phyloP scores from a whole-genome alignment of 2,113 vertebrate genomes.

The Argyrosomus japonicus region DNA sequence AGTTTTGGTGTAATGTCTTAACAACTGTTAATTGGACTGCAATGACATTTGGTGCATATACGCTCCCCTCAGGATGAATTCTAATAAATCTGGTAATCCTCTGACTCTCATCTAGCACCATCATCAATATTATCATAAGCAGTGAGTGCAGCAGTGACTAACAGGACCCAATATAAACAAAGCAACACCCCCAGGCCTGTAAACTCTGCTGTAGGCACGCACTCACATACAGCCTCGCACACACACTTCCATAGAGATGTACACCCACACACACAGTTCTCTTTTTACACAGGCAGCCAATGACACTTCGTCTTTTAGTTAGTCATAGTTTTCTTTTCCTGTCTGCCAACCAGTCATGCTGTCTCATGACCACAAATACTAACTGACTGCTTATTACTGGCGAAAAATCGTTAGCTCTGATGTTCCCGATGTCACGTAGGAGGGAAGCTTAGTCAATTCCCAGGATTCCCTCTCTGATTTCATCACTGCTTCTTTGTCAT shows the following conservation, averaged over 20 bases:
- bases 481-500: neutral
- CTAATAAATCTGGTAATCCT: neutral
- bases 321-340: slow-evolving; percentile 1
- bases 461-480: slow-evolving; percentile 33
- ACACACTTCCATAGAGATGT: neutral
- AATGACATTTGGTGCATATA: neutral
- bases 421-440: slow-evolving; percentile 2
- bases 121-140: too few relatives aligned
- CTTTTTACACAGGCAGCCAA: neutral
- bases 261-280: neutral
- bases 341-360: neutral
- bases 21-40: neutral
- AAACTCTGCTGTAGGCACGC: neutral
- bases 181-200: neutral
- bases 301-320: slow-evolving; percentile 21
- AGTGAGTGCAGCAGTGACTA: slow-evolving; percentile 13
- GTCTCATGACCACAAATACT: neutral
- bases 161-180: slow-evolving; percentile 28
- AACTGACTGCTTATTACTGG: neutral
- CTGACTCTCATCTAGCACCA: too few relatives aligned
- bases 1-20: too few relatives aligned
- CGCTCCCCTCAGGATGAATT: neutral
- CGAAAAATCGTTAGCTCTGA: neutral
- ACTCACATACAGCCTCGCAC: neutral
- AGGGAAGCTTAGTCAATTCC: neutral